Evolutionary conservation across 2,888 invertebrate species (phyloP).

Genomic region (Syritta pipiens): DNA sequence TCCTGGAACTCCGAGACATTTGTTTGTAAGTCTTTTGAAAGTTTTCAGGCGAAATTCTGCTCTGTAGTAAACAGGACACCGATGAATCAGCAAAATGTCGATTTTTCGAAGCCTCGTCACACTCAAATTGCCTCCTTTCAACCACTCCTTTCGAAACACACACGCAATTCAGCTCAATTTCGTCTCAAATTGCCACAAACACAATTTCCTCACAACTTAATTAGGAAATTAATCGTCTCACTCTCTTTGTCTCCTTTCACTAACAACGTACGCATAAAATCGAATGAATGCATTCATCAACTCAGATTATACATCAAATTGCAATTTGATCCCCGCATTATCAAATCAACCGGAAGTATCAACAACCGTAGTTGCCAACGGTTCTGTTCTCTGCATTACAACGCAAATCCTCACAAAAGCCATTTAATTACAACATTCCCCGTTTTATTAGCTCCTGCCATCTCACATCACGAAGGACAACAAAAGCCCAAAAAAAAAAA

Average conservation of each 20-base stretch:
- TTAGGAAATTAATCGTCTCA: constrained; percentile 62
- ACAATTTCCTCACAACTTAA: constrained; percentile 56
- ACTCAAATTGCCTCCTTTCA: background rate
- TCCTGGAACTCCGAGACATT: too few relatives aligned
- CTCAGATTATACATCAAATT: constrained; percentile 59
- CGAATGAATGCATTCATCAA: constrained; percentile 61
- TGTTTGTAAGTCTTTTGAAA: too few relatives aligned
- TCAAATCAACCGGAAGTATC: constrained; percentile 66
- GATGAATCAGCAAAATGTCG: too few relatives aligned
- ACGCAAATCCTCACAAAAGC: constrained; percentile 67
- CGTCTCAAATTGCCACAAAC: background rate
- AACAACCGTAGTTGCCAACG: background rate
- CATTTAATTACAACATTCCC: constrained; percentile 69
- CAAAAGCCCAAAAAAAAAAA: background rate
- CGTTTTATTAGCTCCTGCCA: constrained; percentile 61
- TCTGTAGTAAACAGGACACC: too few relatives aligned
- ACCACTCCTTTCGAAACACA: background rate
- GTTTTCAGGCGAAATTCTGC: too few relatives aligned
- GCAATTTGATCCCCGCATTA: constrained; percentile 59
- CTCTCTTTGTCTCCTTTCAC: constrained; percentile 18
- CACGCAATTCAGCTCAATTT: background rate
- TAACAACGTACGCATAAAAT: constrained; percentile 34
- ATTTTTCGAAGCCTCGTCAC: too few relatives aligned
- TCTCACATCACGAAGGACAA: background rate
- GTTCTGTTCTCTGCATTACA: constrained; percentile 44